Conservation (phyloP, 2,888 invertebrate genomes). For the Aricia artaxerxes region DNA sequence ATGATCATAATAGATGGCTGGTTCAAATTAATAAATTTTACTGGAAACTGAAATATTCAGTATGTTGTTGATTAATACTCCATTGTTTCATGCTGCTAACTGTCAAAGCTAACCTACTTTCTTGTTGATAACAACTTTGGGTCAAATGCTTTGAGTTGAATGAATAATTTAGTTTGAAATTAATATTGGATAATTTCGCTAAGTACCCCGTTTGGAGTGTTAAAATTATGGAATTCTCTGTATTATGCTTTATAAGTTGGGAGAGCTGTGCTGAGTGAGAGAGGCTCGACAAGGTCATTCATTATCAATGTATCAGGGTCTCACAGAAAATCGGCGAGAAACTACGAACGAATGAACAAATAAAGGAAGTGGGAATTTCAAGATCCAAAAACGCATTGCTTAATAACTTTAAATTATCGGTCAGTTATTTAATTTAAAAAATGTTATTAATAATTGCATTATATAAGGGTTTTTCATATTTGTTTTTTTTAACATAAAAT, state of each 20-base stretch:
- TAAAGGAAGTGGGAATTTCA: too few species aligned
- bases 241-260: background rate
- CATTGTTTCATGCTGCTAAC: conserved; percentile 30
- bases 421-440: too few species aligned
- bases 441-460: background rate
- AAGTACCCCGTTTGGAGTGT: conserved; percentile 14
- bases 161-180: conserved; percentile 31
- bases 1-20: conserved; percentile 27
- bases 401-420: too few species aligned
- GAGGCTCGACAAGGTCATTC: background rate
- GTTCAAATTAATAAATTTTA: conserved; percentile 26
- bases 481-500: too few species aligned
- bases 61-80: conserved; percentile 31
- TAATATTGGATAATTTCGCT: conserved; percentile 31
- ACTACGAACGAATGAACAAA: too few species aligned
- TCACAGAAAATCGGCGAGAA: background rate
- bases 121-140: conserved; percentile 39
- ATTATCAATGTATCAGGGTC: background rate
- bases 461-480: background rate
- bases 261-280: background rate
- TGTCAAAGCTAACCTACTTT: conserved; percentile 41
- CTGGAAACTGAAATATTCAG: conserved; percentile 28
- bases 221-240: background rate
- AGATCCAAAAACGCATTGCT: too few species aligned
- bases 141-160: conserved; percentile 35